These are phyloP conservation scores for Notolabrus celidotus DNA, from an alignment of 2,797 vertebrate genomes.

Conservation along the genomic window DNA sequence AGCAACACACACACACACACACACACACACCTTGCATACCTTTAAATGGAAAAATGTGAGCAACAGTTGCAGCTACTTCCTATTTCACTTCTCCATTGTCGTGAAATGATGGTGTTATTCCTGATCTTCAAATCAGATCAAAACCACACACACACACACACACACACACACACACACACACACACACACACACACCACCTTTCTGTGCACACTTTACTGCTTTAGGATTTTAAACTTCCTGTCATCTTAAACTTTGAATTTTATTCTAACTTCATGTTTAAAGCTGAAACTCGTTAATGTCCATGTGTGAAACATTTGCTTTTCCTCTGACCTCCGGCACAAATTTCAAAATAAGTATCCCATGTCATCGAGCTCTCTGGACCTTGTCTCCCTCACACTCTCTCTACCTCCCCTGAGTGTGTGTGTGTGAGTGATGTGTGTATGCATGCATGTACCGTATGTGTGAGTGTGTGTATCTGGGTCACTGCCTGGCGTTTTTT, in stretches of 20 bases:
- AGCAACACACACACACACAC: too few species aligned
- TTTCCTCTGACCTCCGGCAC: not conserved
- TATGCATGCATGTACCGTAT: conserved; percentile 36
- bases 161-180: conserved; percentile 39
- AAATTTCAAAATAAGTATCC: too few species aligned
- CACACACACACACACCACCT: conserved; percentile 67
- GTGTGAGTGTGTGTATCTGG: conserved; percentile 60
- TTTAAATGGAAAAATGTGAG: conserved; percentile 6
- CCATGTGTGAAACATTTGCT: too few species aligned
- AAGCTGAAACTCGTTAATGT: too few species aligned
- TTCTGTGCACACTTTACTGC: conserved; percentile 39
- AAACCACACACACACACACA: conserved; percentile 49
- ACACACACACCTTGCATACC: not conserved
- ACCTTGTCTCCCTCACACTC: too few species aligned
- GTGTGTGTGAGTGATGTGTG: conserved; percentile 20
- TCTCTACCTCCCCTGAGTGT: not conserved
- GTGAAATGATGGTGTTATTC: conserved; percentile 15
- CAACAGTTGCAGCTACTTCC: conserved; percentile 46
- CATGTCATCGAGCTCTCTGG: too few species aligned
- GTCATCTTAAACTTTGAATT: too few species aligned
- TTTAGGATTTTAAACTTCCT: not conserved
- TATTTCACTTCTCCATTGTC: conserved; percentile 58
- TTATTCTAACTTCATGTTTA: too few species aligned
- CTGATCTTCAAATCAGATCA: conserved; percentile 35
- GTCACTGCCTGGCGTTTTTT: conserved; percentile 47